Conservation (phyloP, 2,888 invertebrate genomes). For the Balanococcus diminutus region DNA sequence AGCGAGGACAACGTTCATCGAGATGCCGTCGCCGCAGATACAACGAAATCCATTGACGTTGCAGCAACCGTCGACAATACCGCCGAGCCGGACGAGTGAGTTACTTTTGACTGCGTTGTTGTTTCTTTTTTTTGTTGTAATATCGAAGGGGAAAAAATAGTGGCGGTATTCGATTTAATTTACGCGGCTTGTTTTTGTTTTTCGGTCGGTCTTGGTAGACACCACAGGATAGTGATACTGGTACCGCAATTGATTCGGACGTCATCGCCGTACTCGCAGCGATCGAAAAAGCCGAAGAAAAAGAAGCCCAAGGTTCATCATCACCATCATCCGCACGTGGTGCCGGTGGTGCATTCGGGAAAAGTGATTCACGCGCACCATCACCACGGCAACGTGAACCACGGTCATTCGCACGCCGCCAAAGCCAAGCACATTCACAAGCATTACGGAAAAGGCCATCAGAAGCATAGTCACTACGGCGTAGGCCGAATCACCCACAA, state of each 20-base stretch:
- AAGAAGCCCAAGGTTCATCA: slow-evolving; percentile 48
- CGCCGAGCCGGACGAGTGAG: slow-evolving; percentile 45
- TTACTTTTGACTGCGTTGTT: not conserved
- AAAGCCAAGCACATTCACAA: slow-evolving; percentile 55
- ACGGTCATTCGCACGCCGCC: slow-evolving; percentile 56
- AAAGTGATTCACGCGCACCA: slow-evolving; percentile 57
- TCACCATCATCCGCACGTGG: slow-evolving; percentile 32
- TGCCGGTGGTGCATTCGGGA: slow-evolving; percentile 56
- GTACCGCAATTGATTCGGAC: slow-evolving; percentile 37
- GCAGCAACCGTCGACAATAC: not conserved
- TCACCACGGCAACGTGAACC: slow-evolving; percentile 56
- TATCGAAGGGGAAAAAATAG: not conserved
- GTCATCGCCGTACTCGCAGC: not conserved
- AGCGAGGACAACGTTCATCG: not conserved
- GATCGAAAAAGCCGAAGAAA: not conserved
- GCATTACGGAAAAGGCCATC: slow-evolving; percentile 45
- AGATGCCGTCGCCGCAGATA: not conserved
- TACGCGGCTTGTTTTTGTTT: not conserved
- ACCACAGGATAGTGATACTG: slow-evolving; percentile 47
- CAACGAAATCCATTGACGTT: too few relatives aligned
- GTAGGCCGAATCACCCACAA: slow-evolving; percentile 41
- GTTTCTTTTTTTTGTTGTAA: too few relatives aligned
- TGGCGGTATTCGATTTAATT: not conserved
- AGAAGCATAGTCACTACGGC: slow-evolving; percentile 55
- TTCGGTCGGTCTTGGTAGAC: not conserved